Evolutionary conservation across 2,113 vertebrate species (phyloP).

Genomic region (Charina bottae): DNA sequence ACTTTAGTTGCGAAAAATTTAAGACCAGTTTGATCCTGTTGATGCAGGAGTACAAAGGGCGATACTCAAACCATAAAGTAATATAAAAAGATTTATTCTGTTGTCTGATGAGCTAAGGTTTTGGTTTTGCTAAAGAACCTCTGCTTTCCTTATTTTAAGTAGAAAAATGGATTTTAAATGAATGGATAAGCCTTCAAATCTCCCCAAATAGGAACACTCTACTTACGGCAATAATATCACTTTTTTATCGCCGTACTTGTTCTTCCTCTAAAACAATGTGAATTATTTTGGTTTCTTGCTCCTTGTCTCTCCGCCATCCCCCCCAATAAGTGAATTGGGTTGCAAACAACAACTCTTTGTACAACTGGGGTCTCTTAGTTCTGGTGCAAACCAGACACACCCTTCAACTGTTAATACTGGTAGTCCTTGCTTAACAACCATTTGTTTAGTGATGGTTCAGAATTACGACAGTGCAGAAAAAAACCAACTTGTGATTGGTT

Average conservation of each 20-base stretch:
- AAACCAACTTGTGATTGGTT: no score
- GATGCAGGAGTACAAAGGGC: background rate
- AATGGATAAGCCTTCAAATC: background rate
- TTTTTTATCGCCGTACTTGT: background rate
- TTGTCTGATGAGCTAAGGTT: background rate
- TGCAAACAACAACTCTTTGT: no score
- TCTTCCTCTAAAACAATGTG: background rate
- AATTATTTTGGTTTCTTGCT: background rate
- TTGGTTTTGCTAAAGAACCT: background rate
- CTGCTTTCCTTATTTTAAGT: background rate
- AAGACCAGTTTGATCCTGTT: background rate
- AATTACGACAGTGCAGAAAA: no score
- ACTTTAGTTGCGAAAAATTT: background rate
- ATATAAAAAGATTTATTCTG: background rate
- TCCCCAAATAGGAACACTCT: background rate
- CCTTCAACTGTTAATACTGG: no score
- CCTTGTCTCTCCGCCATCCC: no score
- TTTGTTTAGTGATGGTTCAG: no score
- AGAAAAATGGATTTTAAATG: background rate
- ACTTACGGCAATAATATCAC: background rate
- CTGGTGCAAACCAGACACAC: no score
- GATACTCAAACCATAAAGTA: background rate
- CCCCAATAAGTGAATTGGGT: no score
- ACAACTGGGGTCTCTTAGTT: no score
- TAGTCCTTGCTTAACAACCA: no score